Evolutionary conservation across 2,797 vertebrate species (phyloP).

Genomic region (Periophthalmus magnuspinnatus): DNA sequence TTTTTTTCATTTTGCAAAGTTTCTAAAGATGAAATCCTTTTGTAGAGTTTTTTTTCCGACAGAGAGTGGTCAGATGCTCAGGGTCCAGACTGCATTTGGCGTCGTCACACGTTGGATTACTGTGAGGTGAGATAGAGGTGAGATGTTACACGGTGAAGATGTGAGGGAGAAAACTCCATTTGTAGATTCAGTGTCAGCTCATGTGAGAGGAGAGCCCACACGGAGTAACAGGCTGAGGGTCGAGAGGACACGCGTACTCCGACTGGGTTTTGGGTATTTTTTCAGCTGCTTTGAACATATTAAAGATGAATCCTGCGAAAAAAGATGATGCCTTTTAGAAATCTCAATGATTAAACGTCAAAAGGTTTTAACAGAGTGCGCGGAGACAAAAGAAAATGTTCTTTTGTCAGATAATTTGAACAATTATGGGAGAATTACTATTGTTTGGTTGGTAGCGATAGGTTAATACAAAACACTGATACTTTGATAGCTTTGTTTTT

Average conservation of each 20-base stretch:
- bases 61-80: conserved; percentile 14
- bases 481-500: conserved; percentile 27
- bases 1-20: too few species aligned
- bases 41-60: not conserved
- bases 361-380: conserved; percentile 23
- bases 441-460: conserved; percentile 22
- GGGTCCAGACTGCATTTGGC: conserved; percentile 33
- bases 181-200: conserved; percentile 25
- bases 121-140: conserved; percentile 18
- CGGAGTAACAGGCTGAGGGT: too few species aligned
- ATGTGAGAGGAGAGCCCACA: conserved; percentile 40
- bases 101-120: not conserved
- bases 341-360: conserved; percentile 38
- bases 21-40: not conserved
- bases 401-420: not conserved
- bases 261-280: too few species aligned
- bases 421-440: conserved; percentile 16
- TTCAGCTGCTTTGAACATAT: too few species aligned
- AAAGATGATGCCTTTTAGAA: conserved; percentile 19
- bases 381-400: conserved; percentile 26
- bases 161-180: conserved; percentile 17
- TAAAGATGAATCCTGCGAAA: conserved; percentile 38
- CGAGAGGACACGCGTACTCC: not conserved
- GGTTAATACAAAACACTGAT: conserved; percentile 17
- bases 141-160: conserved; percentile 31